Percentiles rank a stretch among this genome's conserved stretches.
phyloP scores from a whole-genome alignment of 2,888 invertebrate genomes.

The Tinea semifulvella region DNA sequence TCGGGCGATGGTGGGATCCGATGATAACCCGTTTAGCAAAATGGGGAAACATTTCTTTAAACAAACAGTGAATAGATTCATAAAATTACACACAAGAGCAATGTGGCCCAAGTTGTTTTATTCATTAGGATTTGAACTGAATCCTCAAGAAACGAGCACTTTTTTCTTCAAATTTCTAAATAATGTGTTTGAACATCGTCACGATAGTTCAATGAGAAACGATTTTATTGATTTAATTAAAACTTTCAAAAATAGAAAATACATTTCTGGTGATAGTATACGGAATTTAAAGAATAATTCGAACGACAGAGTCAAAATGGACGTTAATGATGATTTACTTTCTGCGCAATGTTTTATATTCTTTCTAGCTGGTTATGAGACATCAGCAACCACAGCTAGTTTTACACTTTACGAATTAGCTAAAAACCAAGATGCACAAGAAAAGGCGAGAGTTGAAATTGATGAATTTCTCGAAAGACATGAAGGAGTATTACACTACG shows the following conservation, averaged over 20 bases:
- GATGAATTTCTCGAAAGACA: slow-evolving; percentile 32
- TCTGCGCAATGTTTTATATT: slow-evolving; percentile 61
- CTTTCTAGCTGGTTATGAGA: slow-evolving; percentile 62
- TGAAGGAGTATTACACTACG: slow-evolving; percentile 44
- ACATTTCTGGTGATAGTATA: slow-evolving; percentile 21
- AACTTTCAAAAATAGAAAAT: slow-evolving; percentile 17
- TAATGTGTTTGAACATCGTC: slow-evolving; percentile 16
- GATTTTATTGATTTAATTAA: slow-evolving; percentile 23
- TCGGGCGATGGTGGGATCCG: slow-evolving; percentile 25
- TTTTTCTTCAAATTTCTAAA: slow-evolving; percentile 14
- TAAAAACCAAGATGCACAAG: slow-evolving; percentile 44
- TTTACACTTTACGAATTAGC: slow-evolving; percentile 57
- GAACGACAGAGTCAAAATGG: slow-evolving; percentile 24
- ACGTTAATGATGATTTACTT: slow-evolving; percentile 46
- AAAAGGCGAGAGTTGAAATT: slow-evolving; percentile 45
- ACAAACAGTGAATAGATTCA: slow-evolving; percentile 20
- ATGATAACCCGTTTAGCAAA: slow-evolving; percentile 26
- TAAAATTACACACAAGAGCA: slow-evolving; percentile 18
- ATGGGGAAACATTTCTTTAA: slow-evolving; percentile 26
- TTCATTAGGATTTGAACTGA: slow-evolving; percentile 13
- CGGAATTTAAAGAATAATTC: slow-evolving; percentile 18
- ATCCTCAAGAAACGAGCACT: background rate
- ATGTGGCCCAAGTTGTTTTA: slow-evolving; percentile 19
- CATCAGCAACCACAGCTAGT: slow-evolving; percentile 54
- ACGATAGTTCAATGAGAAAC: slow-evolving; percentile 18